These are phyloP conservation scores for Notoglanidium macrostoma DNA, from an alignment of 2,797 vertebrate genomes.

Conservation along the genomic window DNA sequence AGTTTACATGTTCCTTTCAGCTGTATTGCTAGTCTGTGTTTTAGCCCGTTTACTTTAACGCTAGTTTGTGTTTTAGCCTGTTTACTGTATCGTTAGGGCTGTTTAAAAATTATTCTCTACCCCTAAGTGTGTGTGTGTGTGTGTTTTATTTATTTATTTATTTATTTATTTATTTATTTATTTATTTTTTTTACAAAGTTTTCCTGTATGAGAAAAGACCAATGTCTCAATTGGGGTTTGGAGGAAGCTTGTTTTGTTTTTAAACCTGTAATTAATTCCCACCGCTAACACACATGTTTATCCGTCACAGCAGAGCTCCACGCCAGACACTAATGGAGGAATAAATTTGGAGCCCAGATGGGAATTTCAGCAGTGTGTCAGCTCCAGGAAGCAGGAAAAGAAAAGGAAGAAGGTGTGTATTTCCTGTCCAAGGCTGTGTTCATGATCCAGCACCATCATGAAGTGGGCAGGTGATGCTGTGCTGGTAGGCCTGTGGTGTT, in stretches of 20 bases:
- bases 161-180: too few relatives aligned
- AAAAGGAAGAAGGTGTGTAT: neutral
- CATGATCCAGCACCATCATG: neutral
- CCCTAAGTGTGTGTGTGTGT: neutral
- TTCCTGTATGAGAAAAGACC: neutral
- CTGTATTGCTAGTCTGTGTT: neutral
- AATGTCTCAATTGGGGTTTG: neutral
- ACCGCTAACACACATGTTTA: neutral
- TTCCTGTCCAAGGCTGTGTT: neutral
- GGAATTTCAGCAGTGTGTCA: neutral
- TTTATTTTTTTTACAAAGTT: neutral
- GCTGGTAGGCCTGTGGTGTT: neutral
- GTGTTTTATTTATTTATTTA: neutral
- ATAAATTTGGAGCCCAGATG: neutral
- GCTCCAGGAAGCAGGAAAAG: neutral
- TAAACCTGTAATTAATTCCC: constrained; percentile 18
- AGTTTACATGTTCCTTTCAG: neutral
- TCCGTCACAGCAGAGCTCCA: neutral
- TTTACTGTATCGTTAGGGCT: neutral
- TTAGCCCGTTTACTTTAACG: neutral
- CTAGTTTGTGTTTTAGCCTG: neutral
- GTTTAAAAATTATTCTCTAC: too few relatives aligned
- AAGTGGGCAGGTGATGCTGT: neutral
- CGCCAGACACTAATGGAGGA: neutral
- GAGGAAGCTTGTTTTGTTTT: neutral